These are phyloP conservation scores for Palythoa grandis DNA, from an alignment of 92 coral and sea anemone genomes.

Conservation along the genomic window DNA sequence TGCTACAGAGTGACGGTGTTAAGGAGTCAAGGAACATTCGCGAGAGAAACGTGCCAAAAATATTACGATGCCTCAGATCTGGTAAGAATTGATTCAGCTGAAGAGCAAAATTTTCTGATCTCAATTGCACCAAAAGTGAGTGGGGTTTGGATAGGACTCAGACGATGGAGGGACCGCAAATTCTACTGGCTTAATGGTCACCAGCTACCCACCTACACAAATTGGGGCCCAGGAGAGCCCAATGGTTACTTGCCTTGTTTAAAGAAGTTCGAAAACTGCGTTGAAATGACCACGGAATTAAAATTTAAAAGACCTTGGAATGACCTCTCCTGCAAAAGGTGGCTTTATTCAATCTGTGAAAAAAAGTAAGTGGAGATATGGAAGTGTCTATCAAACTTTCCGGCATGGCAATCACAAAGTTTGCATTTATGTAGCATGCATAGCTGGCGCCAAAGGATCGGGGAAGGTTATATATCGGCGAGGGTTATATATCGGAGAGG, in stretches of 20 bases:
- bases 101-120: slow-evolving; percentile 7
- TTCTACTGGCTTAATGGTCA: slow-evolving; percentile 19
- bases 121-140: background rate
- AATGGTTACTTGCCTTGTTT: background rate
- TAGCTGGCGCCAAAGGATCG: too few relatives aligned
- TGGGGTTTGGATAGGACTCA: slow-evolving; percentile 21
- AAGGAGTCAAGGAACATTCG: background rate
- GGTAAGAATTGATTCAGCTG: slow-evolving; percentile 34
- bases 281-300: background rate
- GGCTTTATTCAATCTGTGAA: background rate
- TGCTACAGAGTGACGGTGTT: background rate
- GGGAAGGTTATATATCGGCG: too few relatives aligned
- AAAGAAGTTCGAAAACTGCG: background rate
- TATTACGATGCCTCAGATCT: slow-evolving; percentile 4
- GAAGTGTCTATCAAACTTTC: too few relatives aligned
- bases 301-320: background rate
- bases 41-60: background rate
- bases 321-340: background rate
- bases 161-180: slow-evolving; percentile 5
- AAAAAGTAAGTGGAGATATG: background rate
- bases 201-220: slow-evolving; percentile 19
- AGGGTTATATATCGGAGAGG: too few relatives aligned
- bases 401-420: too few relatives aligned
- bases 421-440: too few relatives aligned
- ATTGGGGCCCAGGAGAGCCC: slow-evolving; percentile 33